Conservation (phyloP, 2,888 invertebrate genomes). For the Himalopsyche kuldschensis region DNA sequence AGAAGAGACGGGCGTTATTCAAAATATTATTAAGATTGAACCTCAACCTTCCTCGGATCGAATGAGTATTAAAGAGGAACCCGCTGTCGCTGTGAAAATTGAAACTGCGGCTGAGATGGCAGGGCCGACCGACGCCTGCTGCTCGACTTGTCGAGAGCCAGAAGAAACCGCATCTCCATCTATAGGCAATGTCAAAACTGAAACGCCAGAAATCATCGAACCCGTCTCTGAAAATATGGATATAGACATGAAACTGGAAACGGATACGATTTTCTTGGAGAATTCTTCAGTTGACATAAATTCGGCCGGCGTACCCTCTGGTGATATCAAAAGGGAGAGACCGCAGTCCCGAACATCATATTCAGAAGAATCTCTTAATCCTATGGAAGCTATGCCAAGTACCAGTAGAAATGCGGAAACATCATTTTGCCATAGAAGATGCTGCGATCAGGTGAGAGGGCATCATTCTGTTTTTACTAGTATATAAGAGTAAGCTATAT, state of each 20-base stretch:
- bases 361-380: neutral
- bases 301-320: neutral
- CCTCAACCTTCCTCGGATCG: neutral
- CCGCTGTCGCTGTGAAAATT: neutral
- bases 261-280: neutral
- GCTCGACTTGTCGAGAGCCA: slow-evolving; percentile 6
- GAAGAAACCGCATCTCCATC: slow-evolving; percentile 8
- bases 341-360: neutral
- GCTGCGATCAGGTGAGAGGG: slow-evolving; percentile 16
- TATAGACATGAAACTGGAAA: slow-evolving; percentile 31
- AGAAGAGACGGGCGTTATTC: neutral
- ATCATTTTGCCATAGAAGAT: slow-evolving; percentile 14
- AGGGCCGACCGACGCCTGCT: neutral
- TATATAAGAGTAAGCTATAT: too few species aligned
- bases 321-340: slow-evolving; percentile 6
- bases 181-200: slow-evolving; percentile 8
- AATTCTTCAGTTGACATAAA: neutral
- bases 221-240: slow-evolving; percentile 17
- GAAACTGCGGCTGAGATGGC: neutral
- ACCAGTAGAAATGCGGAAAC: slow-evolving; percentile 14
- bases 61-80: slow-evolving; percentile 1
- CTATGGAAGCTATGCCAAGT: slow-evolving; percentile 22
- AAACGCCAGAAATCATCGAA: neutral
- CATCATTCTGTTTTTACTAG: too few species aligned
- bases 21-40: neutral